Percentiles rank a stretch among this genome's conserved stretches.
Evolutionary conservation across 2,797 vertebrate genomes (phyloP).

Genomic region (Lophius americanus): DNA sequence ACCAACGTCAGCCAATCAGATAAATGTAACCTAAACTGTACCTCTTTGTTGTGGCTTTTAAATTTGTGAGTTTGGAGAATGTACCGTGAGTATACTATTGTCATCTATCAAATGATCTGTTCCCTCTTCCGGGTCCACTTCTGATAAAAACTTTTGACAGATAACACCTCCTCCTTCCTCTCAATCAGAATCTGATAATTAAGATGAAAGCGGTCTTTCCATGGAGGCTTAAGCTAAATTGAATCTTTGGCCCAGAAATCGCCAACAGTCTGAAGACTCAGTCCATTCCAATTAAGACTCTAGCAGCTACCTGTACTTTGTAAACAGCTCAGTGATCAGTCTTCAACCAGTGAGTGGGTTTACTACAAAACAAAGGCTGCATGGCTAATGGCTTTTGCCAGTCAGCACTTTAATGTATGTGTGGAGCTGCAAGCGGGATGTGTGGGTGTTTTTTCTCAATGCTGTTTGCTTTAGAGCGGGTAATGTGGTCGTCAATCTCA

Average conservation of each 20-base stretch:
- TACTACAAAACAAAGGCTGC: conserved; percentile 13
- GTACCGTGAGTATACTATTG: no score
- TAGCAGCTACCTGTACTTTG: conserved; percentile 19
- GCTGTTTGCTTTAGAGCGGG: conserved; percentile 42
- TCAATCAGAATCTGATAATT: conserved; percentile 18
- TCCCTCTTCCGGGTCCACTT: no score
- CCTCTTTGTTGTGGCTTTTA: no score
- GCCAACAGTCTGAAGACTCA: conserved; percentile 31
- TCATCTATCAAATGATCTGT: no score
- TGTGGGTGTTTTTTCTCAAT: conserved; percentile 11
- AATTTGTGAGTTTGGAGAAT: no score
- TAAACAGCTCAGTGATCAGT: conserved; percentile 46
- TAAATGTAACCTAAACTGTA: no score
- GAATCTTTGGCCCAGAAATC: conserved; percentile 12
- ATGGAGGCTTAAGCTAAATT: conserved; percentile 1
- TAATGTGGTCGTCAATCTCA: conserved; percentile 46
- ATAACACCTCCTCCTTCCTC: conserved; percentile 13
- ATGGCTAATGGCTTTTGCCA: conserved; percentile 7
- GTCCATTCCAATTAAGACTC: conserved; percentile 40
- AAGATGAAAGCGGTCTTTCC: conserved; percentile 40
- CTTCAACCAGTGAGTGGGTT: conserved; percentile 17
- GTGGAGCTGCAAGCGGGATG: conserved; percentile 15
- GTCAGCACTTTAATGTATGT: conserved; percentile 20
- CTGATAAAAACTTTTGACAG: conserved; percentile 1
- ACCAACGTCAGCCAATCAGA: no score